A percentile compares a stretch with the other conserved stretches of the same genome.
Evolutionary conservation across 2,113 vertebrate genomes (phyloP).

Genomic region (Chelonoidis abingdonii): DNA sequence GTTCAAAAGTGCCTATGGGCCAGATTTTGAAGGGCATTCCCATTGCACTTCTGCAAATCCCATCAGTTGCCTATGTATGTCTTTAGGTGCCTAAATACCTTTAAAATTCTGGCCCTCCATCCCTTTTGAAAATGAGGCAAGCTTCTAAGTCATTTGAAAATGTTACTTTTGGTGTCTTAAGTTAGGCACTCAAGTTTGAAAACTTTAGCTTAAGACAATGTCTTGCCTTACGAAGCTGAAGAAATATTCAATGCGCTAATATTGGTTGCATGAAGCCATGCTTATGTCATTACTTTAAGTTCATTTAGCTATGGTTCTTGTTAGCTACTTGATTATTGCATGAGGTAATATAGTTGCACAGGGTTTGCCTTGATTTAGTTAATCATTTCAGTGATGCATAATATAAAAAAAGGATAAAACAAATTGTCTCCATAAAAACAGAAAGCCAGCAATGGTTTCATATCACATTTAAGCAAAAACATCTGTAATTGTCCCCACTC

Average conservation of each 20-base stretch:
- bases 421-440: slow-evolving; percentile 54
- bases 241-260: background rate
- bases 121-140: background rate
- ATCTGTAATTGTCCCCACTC: slow-evolving; percentile 71
- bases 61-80: background rate
- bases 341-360: slow-evolving; percentile 52
- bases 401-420: slow-evolving; percentile 13
- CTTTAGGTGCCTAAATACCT: background rate
- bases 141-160: background rate
- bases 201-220: background rate
- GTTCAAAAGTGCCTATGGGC: too few relatives aligned
- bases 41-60: background rate
- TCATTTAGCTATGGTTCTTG: slow-evolving; percentile 3
- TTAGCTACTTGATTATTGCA: slow-evolving; percentile 59
- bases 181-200: background rate
- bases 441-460: slow-evolving; percentile 46
- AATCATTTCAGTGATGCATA: slow-evolving; percentile 39
- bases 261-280: background rate
- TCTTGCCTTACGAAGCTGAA: background rate
- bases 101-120: background rate
- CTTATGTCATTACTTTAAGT: background rate
- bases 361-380: slow-evolving; percentile 47
- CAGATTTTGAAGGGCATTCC: background rate
- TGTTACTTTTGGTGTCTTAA: background rate
- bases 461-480: slow-evolving; percentile 64